A percentile compares a stretch with the other conserved stretches of the same genome.
Conservation (phyloP, 2,888 invertebrate species). For the Mesopsocus fuscifrons region DNA sequence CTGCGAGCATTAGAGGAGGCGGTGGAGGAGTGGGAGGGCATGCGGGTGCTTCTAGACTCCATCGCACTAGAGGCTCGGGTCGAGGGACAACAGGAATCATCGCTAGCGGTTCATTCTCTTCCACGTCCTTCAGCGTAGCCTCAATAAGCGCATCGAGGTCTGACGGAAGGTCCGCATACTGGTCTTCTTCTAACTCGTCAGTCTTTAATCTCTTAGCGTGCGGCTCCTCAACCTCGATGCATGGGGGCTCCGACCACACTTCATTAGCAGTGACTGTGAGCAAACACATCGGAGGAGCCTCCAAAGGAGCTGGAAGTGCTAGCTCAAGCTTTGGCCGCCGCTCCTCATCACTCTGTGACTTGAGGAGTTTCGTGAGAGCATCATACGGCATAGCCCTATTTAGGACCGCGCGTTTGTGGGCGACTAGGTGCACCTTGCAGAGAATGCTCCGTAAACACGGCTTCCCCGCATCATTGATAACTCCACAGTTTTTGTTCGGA, state of each 20-base stretch:
- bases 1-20: neutral
- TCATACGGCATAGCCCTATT: constrained; percentile 6
- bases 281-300: neutral
- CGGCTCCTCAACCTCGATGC: neutral
- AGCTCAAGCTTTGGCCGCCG: neutral
- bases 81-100: neutral
- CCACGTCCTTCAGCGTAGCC: constrained; percentile 4
- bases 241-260: neutral
- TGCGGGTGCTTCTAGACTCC: neutral
- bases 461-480: constrained; percentile 42
- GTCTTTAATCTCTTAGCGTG: constrained; percentile 1
- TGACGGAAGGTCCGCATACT: neutral
- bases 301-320: neutral
- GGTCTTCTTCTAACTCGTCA: neutral
- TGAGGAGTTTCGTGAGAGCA: neutral
- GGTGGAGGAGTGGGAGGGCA: neutral
- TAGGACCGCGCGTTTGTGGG: constrained; percentile 2
- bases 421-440: constrained; percentile 34
- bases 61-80: constrained; percentile 1
- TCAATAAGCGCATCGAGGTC: constrained; percentile 3
- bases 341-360: constrained; percentile 4
- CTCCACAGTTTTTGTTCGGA: constrained; percentile 70
- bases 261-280: neutral
- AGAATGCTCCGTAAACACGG: constrained; percentile 65
- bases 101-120: constrained; percentile 1